Percentiles rank a stretch among this genome's conserved stretches.
phyloP scores from a whole-genome alignment of 2,113 vertebrate genomes.

The Osmerus eperlanus region DNA sequence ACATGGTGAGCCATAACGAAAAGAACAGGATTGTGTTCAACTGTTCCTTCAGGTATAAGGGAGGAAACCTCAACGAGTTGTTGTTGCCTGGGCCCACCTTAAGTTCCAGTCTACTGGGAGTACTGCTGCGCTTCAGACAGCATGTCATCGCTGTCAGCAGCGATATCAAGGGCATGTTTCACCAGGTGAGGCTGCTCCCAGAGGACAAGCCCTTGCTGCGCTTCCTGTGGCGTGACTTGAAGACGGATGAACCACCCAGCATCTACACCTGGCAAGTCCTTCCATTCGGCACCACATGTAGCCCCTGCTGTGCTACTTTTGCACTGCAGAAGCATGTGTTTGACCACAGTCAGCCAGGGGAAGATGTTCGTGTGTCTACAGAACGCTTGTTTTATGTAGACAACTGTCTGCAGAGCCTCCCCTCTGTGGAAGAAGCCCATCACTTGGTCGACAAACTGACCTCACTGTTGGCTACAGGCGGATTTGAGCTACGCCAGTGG shows the following conservation, averaged over 20 bases:
- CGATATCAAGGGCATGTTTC: conserved; percentile 15
- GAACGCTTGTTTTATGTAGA: conserved; percentile 13
- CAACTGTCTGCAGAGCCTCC: conserved; percentile 11
- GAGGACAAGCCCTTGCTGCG: not conserved
- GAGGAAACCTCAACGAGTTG: not conserved
- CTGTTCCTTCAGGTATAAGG: conserved; percentile 11
- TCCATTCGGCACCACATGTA: conserved; percentile 9
- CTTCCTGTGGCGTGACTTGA: conserved; percentile 20
- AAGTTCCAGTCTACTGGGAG: conserved; percentile 7
- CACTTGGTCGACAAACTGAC: not conserved
- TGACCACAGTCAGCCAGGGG: not conserved
- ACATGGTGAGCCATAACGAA: conserved; percentile 25
- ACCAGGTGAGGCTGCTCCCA: conserved; percentile 5
- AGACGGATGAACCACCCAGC: not conserved
- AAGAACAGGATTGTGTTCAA: conserved; percentile 23
- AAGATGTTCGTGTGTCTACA: not conserved
- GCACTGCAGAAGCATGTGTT: conserved; percentile 9
- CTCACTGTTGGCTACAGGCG: not conserved
- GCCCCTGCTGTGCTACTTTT: conserved; percentile 15
- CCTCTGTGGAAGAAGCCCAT: not conserved
- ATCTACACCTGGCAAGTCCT: conserved; percentile 11
- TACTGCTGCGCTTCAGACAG: conserved; percentile 19
- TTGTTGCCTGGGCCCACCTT: conserved; percentile 13
- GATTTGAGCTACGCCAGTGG: conserved; percentile 19
- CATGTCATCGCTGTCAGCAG: conserved; percentile 6